Evolutionary conservation across 2,113 vertebrate species (phyloP).

Genomic region (Entomyzon cyanotis): DNA sequence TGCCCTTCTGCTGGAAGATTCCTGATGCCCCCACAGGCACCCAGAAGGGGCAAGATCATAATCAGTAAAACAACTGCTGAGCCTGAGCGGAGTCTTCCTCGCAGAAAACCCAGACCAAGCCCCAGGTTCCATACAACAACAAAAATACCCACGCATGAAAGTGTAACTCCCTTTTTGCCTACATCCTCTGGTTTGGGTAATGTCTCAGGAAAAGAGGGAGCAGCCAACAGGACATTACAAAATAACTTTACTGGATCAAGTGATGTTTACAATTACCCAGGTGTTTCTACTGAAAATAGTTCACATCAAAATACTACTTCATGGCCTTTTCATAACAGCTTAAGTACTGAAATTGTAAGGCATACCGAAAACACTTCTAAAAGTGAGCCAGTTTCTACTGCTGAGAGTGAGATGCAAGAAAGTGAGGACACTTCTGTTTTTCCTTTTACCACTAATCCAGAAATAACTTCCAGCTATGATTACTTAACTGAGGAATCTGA

Average conservation of each 20-base stretch:
- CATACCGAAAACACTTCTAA: background rate
- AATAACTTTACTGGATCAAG: slow-evolving; percentile 27
- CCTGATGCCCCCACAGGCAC: slow-evolving; percentile 14
- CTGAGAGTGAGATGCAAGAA: background rate
- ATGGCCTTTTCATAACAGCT: background rate
- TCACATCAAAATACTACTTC: slow-evolving; percentile 27
- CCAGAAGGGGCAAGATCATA: slow-evolving; percentile 53
- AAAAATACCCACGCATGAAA: background rate
- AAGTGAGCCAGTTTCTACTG: background rate
- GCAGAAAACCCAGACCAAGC: background rate
- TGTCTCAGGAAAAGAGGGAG: background rate
- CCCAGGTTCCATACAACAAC: background rate
- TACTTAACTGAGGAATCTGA: slow-evolving; percentile 63
- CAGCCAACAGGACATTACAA: background rate
- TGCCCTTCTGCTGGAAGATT: slow-evolving; percentile 77
- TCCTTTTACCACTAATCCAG: slow-evolving; percentile 10
- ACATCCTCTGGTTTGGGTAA: background rate
- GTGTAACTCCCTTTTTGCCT: slow-evolving; percentile 3
- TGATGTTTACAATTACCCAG: background rate
- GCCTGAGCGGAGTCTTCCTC: background rate
- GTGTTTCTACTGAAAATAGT: slow-evolving; percentile 36
- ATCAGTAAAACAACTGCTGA: slow-evolving; percentile 45
- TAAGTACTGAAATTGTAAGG: background rate
- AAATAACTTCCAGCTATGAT: slow-evolving; percentile 52
- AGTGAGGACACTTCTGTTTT: background rate